phyloP scores from a whole-genome alignment of 2,888 invertebrate species.

The Tenthredo scrophulariae region DNA sequence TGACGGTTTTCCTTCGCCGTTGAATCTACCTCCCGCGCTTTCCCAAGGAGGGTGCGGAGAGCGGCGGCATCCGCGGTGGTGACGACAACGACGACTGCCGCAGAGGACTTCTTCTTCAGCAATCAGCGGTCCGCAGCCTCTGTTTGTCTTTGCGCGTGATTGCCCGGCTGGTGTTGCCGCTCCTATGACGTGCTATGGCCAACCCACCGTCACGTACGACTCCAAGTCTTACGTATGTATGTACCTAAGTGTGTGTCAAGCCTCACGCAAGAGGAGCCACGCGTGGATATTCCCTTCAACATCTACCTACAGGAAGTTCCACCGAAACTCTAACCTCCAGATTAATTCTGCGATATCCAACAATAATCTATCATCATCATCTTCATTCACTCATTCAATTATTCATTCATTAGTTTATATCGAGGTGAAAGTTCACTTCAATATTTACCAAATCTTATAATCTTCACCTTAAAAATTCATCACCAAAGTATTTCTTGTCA shows the following conservation, averaged over 20 bases:
- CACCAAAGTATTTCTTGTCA: not conserved
- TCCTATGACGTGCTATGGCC: constrained; percentile 56
- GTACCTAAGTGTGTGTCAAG: not conserved
- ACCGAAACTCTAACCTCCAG: not conserved
- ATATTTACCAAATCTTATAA: not conserved
- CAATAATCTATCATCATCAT: not conserved
- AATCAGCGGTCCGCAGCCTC: constrained; percentile 74
- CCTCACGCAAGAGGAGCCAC: constrained; percentile 15
- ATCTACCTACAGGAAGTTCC: constrained; percentile 24
- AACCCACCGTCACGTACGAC: constrained; percentile 41
- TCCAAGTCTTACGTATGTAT: not conserved
- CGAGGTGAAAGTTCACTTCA: not conserved
- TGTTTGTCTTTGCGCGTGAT: constrained; percentile 77
- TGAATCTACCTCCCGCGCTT: constrained; percentile 28
- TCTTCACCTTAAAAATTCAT: not conserved
- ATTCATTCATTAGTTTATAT: not conserved
- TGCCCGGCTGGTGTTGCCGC: constrained; percentile 73
- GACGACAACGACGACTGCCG: constrained; percentile 24
- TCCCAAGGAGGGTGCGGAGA: not conserved
- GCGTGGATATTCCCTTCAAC: not conserved
- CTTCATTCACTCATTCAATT: not conserved
- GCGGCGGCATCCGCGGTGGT: constrained; percentile 1
- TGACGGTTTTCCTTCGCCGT: constrained; percentile 27
- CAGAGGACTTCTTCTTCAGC: constrained; percentile 64
- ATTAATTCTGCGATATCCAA: not conserved